Base-by-base conservation (phyloP, 2,888 invertebrate species). In the Cataglyphis albicans region DNA sequence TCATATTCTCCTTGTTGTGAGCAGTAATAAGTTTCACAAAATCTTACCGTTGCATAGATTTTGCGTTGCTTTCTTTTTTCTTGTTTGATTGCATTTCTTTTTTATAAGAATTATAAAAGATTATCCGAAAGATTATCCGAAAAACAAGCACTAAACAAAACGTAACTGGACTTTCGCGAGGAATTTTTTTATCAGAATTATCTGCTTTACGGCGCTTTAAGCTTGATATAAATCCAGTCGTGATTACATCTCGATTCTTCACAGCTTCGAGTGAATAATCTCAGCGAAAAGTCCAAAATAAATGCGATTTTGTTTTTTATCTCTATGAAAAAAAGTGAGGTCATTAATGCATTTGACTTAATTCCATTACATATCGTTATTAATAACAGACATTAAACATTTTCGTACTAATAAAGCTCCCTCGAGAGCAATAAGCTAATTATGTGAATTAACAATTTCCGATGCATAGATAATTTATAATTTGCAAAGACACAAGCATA, bases 81-180 rank as follows among this genome's bases (percentile, higher is more conserved):
- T 64, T 10, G 0, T 29, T 64, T 10, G 67, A 65, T 35, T 57
- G 61, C 59, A 78, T 81, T 68, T 59, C 21, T 74, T 25, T 68
- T n/a, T 75, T 70, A 67, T 18, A 63, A 21, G 64, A 76, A 81
- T 86, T 75, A 41, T 78, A 55, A 85, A 82, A 87, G 90, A 93
- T 92, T 91, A 92, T 90, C 89, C 85, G 81, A 74, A 76, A 87
- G 90, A 93, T 92, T 91, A 92, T 90, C 89, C 85, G 81, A 74
- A 76, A n/a, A 75, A 75, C 83, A 87, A 90, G 87, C 87, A 90
- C 92, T 91, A 92, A 92, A 92, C 91, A 91, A 92, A 90, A 92
- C 91, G 91, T 91, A 91, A 83, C 84, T 63, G 81, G 76, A 84
- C 83, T 86, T 86, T 85, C 73, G 55, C 76, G 44, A 55, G 52